Evolutionary conservation across 2,797 vertebrate genomes (phyloP).

Genomic region (Silurus aristotelis): DNA sequence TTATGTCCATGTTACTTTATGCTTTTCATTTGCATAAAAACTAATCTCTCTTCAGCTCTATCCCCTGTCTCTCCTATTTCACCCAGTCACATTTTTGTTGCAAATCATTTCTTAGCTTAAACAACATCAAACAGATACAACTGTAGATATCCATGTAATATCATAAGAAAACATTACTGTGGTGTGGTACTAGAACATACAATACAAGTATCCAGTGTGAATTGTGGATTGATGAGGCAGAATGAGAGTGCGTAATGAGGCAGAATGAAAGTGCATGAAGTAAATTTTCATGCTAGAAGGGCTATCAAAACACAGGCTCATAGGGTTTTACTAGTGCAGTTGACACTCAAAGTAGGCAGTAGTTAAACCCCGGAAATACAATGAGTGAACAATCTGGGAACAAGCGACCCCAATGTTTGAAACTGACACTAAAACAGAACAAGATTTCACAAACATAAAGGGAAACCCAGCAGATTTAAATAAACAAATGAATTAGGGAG

Average conservation of each 20-base stretch:
- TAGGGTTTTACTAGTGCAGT: not conserved
- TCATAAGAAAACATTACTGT: not conserved
- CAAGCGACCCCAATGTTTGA: slow-evolving; percentile 5
- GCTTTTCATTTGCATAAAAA: not conserved
- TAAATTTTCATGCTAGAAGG: not conserved
- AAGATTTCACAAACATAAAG: not conserved
- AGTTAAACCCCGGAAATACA: not conserved
- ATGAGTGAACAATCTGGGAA: not conserved
- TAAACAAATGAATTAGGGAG: slow-evolving; percentile 17
- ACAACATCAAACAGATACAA: not conserved
- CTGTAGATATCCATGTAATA: not conserved
- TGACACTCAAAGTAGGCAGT: not conserved
- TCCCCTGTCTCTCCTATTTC: not conserved
- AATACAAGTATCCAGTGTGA: not conserved
- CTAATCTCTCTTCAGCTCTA: not conserved
- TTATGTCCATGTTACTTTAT: not conserved
- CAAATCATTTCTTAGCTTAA: not conserved
- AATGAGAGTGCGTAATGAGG: not conserved
- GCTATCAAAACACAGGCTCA: not conserved
- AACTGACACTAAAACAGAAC: not conserved
- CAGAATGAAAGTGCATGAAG: not conserved
- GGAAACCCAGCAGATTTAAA: slow-evolving; percentile 28
- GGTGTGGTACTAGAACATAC: not conserved
- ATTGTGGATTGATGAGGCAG: not conserved
- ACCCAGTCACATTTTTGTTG: not conserved